Base-by-base conservation (phyloP, 2,797 vertebrate species). In the Alectoris magna region DNA sequence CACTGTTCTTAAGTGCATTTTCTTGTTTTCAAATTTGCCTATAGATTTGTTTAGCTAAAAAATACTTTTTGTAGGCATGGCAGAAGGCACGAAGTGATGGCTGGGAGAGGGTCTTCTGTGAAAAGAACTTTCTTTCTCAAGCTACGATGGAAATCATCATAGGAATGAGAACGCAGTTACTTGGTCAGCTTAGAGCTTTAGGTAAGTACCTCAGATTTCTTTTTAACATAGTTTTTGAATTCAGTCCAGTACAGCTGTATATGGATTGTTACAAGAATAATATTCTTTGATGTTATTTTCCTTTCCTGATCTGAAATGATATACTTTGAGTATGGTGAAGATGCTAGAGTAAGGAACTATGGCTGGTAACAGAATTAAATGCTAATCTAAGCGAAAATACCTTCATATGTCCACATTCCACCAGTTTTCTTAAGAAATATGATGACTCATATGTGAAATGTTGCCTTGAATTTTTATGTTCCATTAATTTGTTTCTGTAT, bases 111-210 rank as follows among this genome's bases (percentile, higher is more conserved):
- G 95, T 98, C 39, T 99, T 99, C 96, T 99, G 99, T 97, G 98
- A 99, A 93, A 99, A 98, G 95, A 99, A 99, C 96, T 99, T 99
- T 94, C 94, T 99, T 67, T 99, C 99, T 71, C 98, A 99, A 93
- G 99, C 99, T 91, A 98, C 99, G 5, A 99, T 99, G 99, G 98
- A 99, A 96, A 99, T 99, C 95, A 99, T 99, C 4, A 96, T 99
- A 26, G 98, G 98, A 91, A 99, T 99, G 98, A 98, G 99, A 95
- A 98, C 98, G 12, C 99, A 99, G 93, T 97, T 99, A 58, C 98
- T 99, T 87, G 99, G 99, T 90, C 99, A 99, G 27, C 99, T 99
- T 63, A 98, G 99, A 96, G 99, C 99, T 29, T 99, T 99, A 95
- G 99, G 99, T 99, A 96, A 92, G 24, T 41, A 76, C 3, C 29